A percentile compares a stretch with the other conserved stretches of the same genome.
phyloP scores from a whole-genome alignment of 2,888 invertebrate species.

The Cerastis rubricosa region DNA sequence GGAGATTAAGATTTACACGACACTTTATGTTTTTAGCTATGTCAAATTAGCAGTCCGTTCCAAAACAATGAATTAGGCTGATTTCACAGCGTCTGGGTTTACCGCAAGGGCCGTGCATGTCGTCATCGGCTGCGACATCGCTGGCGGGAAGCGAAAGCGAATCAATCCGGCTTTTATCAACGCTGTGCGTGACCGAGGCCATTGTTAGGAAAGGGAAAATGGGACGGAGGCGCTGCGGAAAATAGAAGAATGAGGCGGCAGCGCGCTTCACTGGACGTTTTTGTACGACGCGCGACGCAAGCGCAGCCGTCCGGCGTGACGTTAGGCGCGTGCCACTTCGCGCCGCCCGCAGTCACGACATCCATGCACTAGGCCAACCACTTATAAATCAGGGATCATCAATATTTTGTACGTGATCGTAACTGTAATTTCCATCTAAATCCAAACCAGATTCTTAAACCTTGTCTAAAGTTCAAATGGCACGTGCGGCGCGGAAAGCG shows the following conservation, averaged over 20 bases:
- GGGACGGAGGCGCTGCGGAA: conserved; percentile 83
- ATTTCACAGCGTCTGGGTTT: conserved; percentile 77
- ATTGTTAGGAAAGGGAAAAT: conserved; percentile 89
- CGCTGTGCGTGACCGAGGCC: conserved; percentile 88
- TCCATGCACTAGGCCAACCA: conserved; percentile 78
- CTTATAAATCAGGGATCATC: conserved; percentile 69
- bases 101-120: conserved; percentile 85
- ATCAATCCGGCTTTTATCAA: conserved; percentile 86
- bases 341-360: conserved; percentile 78
- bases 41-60: conserved; percentile 66
- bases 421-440: conserved; percentile 46
- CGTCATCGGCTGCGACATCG: conserved; percentile 79
- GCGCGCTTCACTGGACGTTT: conserved; percentile 79
- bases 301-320: conserved; percentile 72
- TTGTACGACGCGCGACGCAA: conserved; percentile 70
- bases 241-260: conserved; percentile 84
- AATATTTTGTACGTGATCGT: conserved; percentile 64
- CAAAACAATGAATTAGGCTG: conserved; percentile 74
- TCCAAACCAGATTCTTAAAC: conserved; percentile 57
- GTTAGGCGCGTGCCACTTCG: conserved; percentile 82
- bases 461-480: conserved; percentile 76
- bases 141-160: conserved; percentile 88
- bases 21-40: conserved; percentile 39
- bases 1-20: conserved; percentile 55
- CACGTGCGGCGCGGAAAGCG: conserved; percentile 76